These are phyloP conservation scores for Catocala fraxini DNA, from an alignment of 2,888 invertebrate genomes.

Conservation along the genomic window DNA sequence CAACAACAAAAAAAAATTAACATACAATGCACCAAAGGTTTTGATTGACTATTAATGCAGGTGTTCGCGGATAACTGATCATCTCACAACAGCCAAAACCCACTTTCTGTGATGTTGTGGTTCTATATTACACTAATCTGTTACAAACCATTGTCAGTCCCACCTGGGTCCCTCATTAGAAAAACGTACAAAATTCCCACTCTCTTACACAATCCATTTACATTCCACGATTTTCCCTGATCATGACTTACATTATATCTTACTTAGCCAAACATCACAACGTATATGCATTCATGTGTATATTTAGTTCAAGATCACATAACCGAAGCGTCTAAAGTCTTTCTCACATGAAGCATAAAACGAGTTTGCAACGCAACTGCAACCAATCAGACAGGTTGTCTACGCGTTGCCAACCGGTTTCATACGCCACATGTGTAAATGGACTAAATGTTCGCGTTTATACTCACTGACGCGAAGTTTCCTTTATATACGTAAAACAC, in stretches of 20 bases:
- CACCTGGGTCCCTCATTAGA: conserved; percentile 37
- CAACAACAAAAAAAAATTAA: no score
- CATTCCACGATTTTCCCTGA: conserved; percentile 68
- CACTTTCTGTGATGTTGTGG: no score
- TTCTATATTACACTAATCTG: no score
- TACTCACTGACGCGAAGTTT: conserved; percentile 24
- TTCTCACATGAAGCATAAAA: conserved; percentile 1
- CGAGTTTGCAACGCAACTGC: conserved; percentile 3
- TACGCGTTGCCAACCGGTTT: neutral
- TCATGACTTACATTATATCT: conserved; percentile 79
- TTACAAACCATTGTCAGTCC: conserved; percentile 21
- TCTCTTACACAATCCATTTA: conserved; percentile 38
- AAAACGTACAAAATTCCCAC: conserved; percentile 67
- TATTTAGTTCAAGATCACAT: conserved; percentile 50
- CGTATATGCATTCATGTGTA: conserved; percentile 61
- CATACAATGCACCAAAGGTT: no score
- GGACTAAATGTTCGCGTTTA: conserved; percentile 18
- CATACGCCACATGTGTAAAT: neutral
- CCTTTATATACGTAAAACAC: conserved; percentile 50
- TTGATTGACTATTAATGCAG: no score
- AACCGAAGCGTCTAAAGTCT: conserved; percentile 18
- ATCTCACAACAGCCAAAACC: no score
- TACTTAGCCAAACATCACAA: conserved; percentile 84
- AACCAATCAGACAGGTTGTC: no score
- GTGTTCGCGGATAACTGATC: no score